Evolutionary conservation across 2,888 invertebrate genomes (phyloP).

Genomic region (Tiliacea citrago): DNA sequence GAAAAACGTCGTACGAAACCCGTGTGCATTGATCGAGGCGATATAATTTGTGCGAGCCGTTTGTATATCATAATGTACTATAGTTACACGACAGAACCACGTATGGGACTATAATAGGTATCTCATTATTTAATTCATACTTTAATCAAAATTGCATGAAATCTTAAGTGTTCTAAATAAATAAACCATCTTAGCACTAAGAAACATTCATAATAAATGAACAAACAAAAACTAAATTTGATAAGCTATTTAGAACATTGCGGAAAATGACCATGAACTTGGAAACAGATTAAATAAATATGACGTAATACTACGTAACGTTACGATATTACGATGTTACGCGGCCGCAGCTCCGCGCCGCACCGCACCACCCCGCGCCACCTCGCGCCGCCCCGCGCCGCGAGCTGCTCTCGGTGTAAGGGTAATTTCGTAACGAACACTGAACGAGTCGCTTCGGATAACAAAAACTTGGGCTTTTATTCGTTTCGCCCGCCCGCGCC

Average conservation of each 20-base stretch:
- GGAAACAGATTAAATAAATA: constrained; percentile 34
- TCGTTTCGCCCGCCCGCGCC: not conserved
- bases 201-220: not conserved
- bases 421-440: not conserved
- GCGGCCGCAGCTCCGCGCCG: not conserved
- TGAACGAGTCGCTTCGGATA: not conserved
- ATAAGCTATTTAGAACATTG: constrained; percentile 19
- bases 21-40: no score
- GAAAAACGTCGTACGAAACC: no score
- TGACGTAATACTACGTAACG: constrained; percentile 15
- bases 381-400: no score
- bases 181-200: not conserved
- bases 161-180: no score
- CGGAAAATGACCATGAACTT: constrained; percentile 43
- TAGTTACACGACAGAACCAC: no score
- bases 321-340: constrained; percentile 3
- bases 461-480: constrained; percentile 8
- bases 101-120: no score
- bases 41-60: no score
- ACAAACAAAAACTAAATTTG: constrained; percentile 33
- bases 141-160: no score
- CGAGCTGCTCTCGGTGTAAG: not conserved
- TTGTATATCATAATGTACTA: no score
- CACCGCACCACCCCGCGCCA: no score
- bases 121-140: no score